Percentiles rank a stretch among this genome's conserved stretches.
Evolutionary conservation across 2,888 invertebrate species (phyloP).

Genomic region (Microctonus brassicae): DNA sequence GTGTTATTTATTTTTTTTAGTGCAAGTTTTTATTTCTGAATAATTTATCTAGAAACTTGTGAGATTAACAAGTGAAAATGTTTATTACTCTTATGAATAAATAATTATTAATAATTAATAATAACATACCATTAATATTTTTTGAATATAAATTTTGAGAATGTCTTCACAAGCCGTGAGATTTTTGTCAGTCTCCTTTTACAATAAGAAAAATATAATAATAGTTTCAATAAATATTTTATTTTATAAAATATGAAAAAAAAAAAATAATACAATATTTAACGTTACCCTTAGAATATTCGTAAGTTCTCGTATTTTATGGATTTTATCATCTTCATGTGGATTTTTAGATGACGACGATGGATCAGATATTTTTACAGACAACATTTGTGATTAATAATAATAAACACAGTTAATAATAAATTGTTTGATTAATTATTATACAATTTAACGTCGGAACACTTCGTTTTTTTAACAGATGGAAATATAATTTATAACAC

Average conservation of each 20-base stretch:
- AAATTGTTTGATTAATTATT: neutral
- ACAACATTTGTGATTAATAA: constrained; percentile 36
- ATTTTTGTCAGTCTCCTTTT: constrained; percentile 55
- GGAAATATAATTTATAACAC: neutral
- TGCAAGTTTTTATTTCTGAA: too few relatives aligned
- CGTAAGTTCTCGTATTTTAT: constrained; percentile 54
- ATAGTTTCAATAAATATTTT: neutral
- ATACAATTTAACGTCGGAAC: neutral
- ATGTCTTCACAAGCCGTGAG: constrained; percentile 60
- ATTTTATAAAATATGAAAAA: neutral
- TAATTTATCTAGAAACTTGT: too few relatives aligned
- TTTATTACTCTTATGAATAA: too few relatives aligned
- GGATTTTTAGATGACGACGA: constrained; percentile 1
- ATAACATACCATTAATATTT: constrained; percentile 54
- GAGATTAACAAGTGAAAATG: too few relatives aligned
- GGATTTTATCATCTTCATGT: constrained; percentile 46
- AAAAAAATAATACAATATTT: too few relatives aligned
- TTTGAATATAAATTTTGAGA: constrained; percentile 53
- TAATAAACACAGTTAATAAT: too few relatives aligned
- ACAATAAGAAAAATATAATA: neutral
- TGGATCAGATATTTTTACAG: constrained; percentile 3
- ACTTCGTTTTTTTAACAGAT: neutral
- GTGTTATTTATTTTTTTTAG: too few relatives aligned
- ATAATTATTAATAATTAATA: too few relatives aligned
- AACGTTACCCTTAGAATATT: constrained; percentile 53